Evolutionary conservation across 2,888 invertebrate genomes (phyloP).

Genomic region (Callyntrura guangdongensis): DNA sequence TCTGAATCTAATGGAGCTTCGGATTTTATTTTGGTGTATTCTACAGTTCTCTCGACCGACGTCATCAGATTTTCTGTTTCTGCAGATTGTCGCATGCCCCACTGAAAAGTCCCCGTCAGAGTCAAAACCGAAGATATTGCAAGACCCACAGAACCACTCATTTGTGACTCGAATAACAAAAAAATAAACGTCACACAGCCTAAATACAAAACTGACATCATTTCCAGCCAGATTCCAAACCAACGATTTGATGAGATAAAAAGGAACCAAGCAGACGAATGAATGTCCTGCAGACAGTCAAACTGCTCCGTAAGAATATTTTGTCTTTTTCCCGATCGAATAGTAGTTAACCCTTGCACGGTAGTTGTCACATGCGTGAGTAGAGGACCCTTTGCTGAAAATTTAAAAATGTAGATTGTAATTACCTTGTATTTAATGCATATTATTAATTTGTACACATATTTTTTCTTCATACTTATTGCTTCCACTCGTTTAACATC

Average conservation of each 20-base stretch:
- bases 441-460: no score
- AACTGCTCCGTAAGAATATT: conserved; percentile 92
- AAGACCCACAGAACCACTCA: conserved; percentile 80
- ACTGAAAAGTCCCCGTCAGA: conserved; percentile 79
- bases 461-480: conserved; percentile 64
- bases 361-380: conserved; percentile 96
- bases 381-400: conserved; percentile 95
- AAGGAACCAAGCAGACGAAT: conserved; percentile 96
- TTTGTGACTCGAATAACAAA: conserved; percentile 87
- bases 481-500: conserved; percentile 76
- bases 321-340: conserved; percentile 95
- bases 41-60: conserved; percentile 93
- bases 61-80: conserved; percentile 92
- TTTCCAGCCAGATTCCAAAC: conserved; percentile 97
- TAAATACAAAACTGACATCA: conserved; percentile 95
- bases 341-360: conserved; percentile 95
- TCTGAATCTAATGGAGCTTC: conserved; percentile 90
- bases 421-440: not conserved
- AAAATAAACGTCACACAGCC: conserved; percentile 94
- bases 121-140: conserved; percentile 82
- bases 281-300: conserved; percentile 89
- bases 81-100: conserved; percentile 91
- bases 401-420: not conserved
- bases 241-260: conserved; percentile 96
- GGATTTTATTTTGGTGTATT: conserved; percentile 91